phyloP scores from a whole-genome alignment of 2,113 vertebrate genomes.

The Pyrgilauda ruficollis region DNA sequence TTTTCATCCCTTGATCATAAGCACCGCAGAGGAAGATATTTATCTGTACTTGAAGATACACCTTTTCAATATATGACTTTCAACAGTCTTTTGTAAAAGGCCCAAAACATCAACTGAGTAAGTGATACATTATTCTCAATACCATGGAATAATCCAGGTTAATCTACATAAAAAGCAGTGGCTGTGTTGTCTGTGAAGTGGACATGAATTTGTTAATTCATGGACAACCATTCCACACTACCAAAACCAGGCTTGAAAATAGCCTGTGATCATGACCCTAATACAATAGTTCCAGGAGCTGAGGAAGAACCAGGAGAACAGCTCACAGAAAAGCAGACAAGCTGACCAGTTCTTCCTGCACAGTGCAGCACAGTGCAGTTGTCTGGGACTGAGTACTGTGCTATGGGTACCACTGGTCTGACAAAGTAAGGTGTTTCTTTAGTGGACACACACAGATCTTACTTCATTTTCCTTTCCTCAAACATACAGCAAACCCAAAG shows the following conservation, averaged over 20 bases:
- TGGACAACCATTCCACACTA: neutral
- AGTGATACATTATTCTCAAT: neutral
- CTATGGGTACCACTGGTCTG: rapidly evolving
- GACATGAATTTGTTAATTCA: neutral
- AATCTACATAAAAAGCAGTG: neutral
- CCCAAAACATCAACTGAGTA: neutral
- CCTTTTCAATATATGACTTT: neutral
- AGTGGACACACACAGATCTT: neutral
- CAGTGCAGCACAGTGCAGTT: neutral
- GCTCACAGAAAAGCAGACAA: neutral
- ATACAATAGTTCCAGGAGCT: neutral
- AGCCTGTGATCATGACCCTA: neutral
- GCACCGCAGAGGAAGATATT: neutral
- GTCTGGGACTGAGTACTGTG: neutral
- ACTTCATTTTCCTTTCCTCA: neutral
- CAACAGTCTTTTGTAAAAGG: neutral
- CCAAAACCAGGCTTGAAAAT: neutral
- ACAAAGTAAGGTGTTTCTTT: neutral
- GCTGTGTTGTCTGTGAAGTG: neutral
- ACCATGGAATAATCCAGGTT: neutral
- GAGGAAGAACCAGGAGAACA: neutral
- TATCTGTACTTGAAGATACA: neutral
- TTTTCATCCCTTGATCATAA: neutral
- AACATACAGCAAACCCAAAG: neutral
- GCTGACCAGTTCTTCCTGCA: neutral